Evolutionary conservation across 2,888 invertebrate genomes (phyloP).

Genomic region (Pantelozetes paolii): DNA sequence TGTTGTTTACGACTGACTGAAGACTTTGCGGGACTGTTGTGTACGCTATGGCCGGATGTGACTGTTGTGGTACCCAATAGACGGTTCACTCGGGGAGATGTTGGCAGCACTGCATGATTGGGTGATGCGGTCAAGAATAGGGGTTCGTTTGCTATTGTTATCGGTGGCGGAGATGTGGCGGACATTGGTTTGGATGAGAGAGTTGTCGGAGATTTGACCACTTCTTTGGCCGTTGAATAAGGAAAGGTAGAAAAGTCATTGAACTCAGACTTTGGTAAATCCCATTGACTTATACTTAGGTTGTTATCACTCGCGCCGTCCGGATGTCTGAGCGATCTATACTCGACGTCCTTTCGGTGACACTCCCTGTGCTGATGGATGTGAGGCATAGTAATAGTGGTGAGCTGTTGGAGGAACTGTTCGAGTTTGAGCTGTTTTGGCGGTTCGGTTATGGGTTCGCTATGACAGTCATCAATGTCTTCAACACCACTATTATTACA

Average conservation of each 20-base stretch:
- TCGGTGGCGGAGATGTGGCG: background rate
- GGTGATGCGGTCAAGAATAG: conserved; percentile 15
- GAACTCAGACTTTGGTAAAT: conserved; percentile 26
- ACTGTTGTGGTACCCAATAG: conserved; percentile 5
- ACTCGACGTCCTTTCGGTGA: conserved; percentile 8
- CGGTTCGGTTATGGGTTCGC: conserved; percentile 41
- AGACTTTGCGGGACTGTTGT: conserved; percentile 35
- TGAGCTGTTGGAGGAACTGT: conserved; percentile 44
- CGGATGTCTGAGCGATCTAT: conserved; percentile 27
- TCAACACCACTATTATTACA: conserved; percentile 21
- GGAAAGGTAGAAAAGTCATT: conserved; percentile 1
- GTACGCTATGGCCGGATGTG: background rate
- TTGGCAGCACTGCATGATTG: conserved; percentile 38
- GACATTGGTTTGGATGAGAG: background rate
- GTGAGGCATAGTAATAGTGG: conserved; percentile 35
- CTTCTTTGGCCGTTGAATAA: conserved; percentile 18
- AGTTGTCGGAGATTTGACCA: conserved; percentile 19
- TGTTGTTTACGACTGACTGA: conserved; percentile 15
- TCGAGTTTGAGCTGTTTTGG: conserved; percentile 45
- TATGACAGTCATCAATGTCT: conserved; percentile 32
- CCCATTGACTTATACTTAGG: conserved; percentile 20
- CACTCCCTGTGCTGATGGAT: conserved; percentile 9
- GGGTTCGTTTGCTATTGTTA: conserved; percentile 19
- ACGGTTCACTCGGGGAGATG: conserved; percentile 41
- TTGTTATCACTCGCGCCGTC: conserved; percentile 35